phyloP scores from a whole-genome alignment of 2,797 vertebrate genomes.

The Antennarius maculatus region DNA sequence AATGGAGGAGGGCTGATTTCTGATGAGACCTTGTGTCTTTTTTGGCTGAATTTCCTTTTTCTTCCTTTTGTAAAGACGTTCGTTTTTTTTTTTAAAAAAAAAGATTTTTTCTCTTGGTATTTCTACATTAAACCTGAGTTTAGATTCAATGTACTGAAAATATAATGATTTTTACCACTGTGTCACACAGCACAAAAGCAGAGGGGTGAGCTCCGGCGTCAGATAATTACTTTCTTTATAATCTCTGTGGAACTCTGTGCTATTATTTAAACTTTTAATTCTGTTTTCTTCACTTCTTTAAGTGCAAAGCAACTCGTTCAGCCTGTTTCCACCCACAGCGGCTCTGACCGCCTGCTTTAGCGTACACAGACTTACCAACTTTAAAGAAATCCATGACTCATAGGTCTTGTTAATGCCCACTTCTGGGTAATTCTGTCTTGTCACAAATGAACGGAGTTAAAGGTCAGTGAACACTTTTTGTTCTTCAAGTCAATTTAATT shows the following conservation, averaged over 20 bases:
- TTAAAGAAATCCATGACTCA: constrained; percentile 12
- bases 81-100: no score
- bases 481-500: constrained; percentile 58
- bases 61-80: no score
- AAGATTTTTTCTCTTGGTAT: not conserved
- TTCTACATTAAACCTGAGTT: constrained; percentile 33
- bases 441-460: constrained; percentile 41
- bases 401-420: constrained; percentile 21
- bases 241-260: not conserved
- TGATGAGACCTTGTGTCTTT: constrained; percentile 21
- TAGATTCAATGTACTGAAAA: constrained; percentile 37
- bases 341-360: not conserved
- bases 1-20: constrained; percentile 38
- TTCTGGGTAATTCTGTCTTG: constrained; percentile 35
- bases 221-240: not conserved
- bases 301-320: constrained; percentile 5
- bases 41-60: constrained; percentile 6
- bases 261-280: constrained; percentile 7
- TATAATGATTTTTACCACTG: constrained; percentile 50
- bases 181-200: constrained; percentile 23
- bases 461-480: constrained; percentile 48
- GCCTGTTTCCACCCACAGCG: constrained; percentile 1
- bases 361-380: constrained; percentile 13
- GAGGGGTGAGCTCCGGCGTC: constrained; percentile 16
- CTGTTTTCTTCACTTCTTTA: not conserved